Evolutionary conservation across 2,797 vertebrate genomes (phyloP).

Genomic region (Varecia variegata): DNA sequence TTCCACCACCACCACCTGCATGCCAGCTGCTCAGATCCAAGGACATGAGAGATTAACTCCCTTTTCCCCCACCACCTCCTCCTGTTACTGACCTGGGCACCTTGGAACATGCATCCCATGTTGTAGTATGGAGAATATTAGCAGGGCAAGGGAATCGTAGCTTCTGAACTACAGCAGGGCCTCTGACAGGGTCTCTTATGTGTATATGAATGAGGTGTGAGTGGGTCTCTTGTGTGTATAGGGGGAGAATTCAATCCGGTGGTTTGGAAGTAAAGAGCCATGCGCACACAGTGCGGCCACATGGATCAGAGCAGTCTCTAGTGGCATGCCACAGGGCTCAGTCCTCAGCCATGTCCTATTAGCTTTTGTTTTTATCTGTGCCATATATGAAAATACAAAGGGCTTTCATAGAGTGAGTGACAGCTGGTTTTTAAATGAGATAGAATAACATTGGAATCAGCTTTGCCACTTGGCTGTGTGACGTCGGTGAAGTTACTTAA

Average conservation of each 20-base stretch:
- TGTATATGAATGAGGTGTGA: not conserved
- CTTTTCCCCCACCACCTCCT: not conserved
- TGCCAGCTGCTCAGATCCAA: not conserved
- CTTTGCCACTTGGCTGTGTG: not conserved
- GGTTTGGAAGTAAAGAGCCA: not conserved
- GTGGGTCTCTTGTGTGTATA: too few species aligned
- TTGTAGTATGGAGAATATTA: not conserved
- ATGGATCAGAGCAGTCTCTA: not conserved
- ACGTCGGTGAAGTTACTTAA: not conserved
- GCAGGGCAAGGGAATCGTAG: not conserved
- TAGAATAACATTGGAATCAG: not conserved
- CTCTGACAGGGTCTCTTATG: not conserved
- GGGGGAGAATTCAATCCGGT: not conserved
- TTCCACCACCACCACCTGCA: not conserved
- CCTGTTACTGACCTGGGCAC: not conserved
- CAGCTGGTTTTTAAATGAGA: not conserved
- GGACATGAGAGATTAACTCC: not conserved
- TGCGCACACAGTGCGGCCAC: rapidly evolving
- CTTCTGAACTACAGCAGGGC: not conserved
- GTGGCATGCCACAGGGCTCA: not conserved
- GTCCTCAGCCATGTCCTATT: not conserved
- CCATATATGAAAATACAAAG: not conserved
- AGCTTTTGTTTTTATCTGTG: not conserved
- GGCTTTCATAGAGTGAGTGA: not conserved
- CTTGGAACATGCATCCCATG: not conserved